Evolutionary conservation across 2,113 vertebrate species (phyloP), one percentile per base, ranked within the genome.

Genomic region (Pelodiscus sinensis): DNA sequence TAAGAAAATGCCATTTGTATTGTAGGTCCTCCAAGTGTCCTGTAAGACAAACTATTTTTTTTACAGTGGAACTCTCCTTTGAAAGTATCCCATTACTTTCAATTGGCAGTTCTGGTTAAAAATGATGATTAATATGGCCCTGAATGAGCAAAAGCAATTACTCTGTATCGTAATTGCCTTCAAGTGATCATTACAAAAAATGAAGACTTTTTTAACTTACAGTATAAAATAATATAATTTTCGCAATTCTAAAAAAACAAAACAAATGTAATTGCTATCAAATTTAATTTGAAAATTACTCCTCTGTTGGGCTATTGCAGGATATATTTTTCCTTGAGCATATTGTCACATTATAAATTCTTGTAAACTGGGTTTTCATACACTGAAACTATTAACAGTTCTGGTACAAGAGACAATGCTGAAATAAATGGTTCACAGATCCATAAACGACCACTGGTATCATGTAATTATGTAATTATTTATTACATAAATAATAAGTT

Each of bases 401-500:
- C 24, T 52, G 79, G 56, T 83, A 86, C 15, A 62, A 62, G 68
- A 82, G 78, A 16, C 12, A 62, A 12, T 11, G 9, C n/a, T 56
- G 84, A 82, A 86, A 87, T 35, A 86, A 71, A 31, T 0, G 2
- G 14, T n/a, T 68, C 55, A 15, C 0, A 56, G 9, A 81, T 21
- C 75, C 56, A 2, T 50, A 58, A 86, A 92, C 38, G 86, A 92
- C 86, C 96, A 62, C 79, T 92, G 86, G 60, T 79, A 71, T 89
- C 87, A 22, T 58, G 79, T 6, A 88, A 75, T n/a, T n/a, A n/a
- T n/a, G n/a, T n/a, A n/a, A n/a, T n/a, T n/a, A n/a, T n/a, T n/a
- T n/a, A n/a, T n/a, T n/a, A 29, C 7, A 21, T 58, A 95, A 95
- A 90, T 15, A 90, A 22, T 75, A 84, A 95, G 22, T 92, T 95